Evolutionary conservation across 2,888 invertebrate genomes (phyloP).

Genomic region (Notodonta dromedarius): DNA sequence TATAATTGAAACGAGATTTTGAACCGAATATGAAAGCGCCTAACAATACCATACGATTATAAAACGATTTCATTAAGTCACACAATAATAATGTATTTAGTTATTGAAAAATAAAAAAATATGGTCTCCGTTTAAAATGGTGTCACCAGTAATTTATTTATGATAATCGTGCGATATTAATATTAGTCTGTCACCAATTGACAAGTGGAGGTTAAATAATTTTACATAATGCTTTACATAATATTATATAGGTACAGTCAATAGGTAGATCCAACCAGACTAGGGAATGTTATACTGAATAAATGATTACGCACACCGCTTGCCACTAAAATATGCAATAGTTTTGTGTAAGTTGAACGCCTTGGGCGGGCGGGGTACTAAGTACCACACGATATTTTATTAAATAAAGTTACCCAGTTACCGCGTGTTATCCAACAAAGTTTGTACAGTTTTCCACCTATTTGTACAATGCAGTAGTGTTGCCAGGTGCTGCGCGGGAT

Average conservation of each 20-base stretch:
- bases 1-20: too few species aligned
- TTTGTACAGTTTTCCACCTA: constrained; percentile 61
- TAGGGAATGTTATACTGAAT: constrained; percentile 77
- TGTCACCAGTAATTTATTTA: constrained; percentile 14
- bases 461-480: constrained; percentile 42
- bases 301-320: constrained; percentile 75
- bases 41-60: too few species aligned
- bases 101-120: too few species aligned
- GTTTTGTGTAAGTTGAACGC: constrained; percentile 80
- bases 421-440: constrained; percentile 63
- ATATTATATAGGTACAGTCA: constrained; percentile 67
- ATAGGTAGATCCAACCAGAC: constrained; percentile 65
- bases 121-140: not conserved
- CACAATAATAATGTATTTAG: too few species aligned
- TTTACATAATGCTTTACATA: constrained; percentile 57
- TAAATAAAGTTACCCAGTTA: constrained; percentile 70
- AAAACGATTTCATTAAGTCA: too few species aligned
- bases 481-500: not conserved
- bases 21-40: too few species aligned
- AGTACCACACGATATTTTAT: constrained; percentile 74
- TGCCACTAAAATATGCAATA: constrained; percentile 80
- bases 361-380: constrained; percentile 65
- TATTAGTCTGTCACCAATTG: constrained; percentile 11
- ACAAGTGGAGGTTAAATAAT: constrained; percentile 19
- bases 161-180: constrained; percentile 11